These are phyloP conservation scores for Synanceia verrucosa DNA, from an alignment of 2,797 vertebrate species.

Conservation along the genomic window DNA sequence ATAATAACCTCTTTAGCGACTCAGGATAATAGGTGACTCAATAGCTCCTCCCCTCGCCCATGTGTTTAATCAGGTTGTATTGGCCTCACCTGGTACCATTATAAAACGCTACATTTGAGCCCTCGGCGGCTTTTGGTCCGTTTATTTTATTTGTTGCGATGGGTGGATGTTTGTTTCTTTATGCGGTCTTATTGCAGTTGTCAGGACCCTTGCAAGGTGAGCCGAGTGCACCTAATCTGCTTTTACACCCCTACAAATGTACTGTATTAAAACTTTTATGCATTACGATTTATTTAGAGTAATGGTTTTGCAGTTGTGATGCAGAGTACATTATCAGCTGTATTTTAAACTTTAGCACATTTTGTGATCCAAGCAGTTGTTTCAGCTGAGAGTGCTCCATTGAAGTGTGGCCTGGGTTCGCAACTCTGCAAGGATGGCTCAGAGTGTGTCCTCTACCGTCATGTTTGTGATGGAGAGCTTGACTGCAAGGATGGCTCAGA, in stretches of 20 bases:
- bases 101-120: slow-evolving; percentile 38
- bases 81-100: slow-evolving; percentile 60
- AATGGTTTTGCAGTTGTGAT: background rate
- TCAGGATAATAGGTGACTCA: background rate
- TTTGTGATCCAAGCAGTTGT: slow-evolving; percentile 9
- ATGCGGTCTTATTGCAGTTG: slow-evolving; percentile 45
- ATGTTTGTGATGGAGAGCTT: slow-evolving; percentile 84
- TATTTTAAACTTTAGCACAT: background rate
- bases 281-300: background rate
- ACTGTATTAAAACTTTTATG: background rate
- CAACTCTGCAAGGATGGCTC: slow-evolving; percentile 79
- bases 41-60: slow-evolving; percentile 57
- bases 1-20: background rate
- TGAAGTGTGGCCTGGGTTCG: slow-evolving; percentile 70
- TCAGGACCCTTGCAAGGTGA: slow-evolving; percentile 57
- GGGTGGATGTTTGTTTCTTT: slow-evolving; percentile 58
- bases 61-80: slow-evolving; percentile 61
- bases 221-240: background rate
- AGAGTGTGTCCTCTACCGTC: slow-evolving; percentile 77
- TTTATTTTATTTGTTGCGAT: slow-evolving; percentile 59
- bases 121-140: rapidly evolving
- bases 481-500: slow-evolving; percentile 89
- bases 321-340: background rate
- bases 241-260: background rate
- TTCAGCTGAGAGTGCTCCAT: slow-evolving; percentile 39